A percentile compares a stretch with the other conserved stretches of the same genome.
phyloP scores from a whole-genome alignment of 2,113 vertebrate genomes.

The Pavo muticus region DNA sequence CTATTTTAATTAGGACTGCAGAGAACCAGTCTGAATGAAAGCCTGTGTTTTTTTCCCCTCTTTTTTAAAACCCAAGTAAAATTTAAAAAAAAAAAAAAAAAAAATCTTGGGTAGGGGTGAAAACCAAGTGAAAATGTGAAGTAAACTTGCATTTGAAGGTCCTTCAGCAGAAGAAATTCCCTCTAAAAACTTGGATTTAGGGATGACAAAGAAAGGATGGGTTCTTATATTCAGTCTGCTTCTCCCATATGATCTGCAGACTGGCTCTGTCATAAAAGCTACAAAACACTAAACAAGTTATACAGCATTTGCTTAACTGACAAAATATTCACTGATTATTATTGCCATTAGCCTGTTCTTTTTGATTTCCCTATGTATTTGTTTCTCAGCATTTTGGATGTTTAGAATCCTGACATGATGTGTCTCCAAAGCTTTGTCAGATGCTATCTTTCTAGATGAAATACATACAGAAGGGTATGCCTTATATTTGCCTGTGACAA shows the following conservation, averaged over 20 bases:
- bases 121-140: conserved; percentile 48
- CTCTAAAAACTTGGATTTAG: conserved; percentile 53
- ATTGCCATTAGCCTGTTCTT: conserved; percentile 66
- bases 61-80: conserved; percentile 27
- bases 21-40: conserved; percentile 61
- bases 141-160: conserved; percentile 42
- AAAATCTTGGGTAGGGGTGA: conserved; percentile 42
- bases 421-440: conserved; percentile 63
- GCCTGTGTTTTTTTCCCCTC: not conserved
- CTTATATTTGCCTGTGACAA: not conserved
- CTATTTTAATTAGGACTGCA: conserved; percentile 79
- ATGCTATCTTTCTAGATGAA: conserved; percentile 62
- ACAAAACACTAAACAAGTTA: conserved; percentile 69
- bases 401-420: conserved; percentile 55
- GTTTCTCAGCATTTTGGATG: conserved; percentile 59
- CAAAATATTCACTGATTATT: conserved; percentile 74
- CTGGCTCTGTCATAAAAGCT: conserved; percentile 73
- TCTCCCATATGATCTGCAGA: conserved; percentile 74
- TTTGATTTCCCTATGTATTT: conserved; percentile 71
- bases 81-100: not conserved
- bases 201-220: conserved; percentile 66
- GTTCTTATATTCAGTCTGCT: conserved; percentile 73
- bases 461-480: conserved; percentile 48
- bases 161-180: conserved; percentile 53
- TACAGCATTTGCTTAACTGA: conserved; percentile 68